Evolutionary conservation across 2,888 invertebrate species (phyloP), one percentile per base, ranked within the genome.

Genomic region (Polymixis flavicincta): DNA sequence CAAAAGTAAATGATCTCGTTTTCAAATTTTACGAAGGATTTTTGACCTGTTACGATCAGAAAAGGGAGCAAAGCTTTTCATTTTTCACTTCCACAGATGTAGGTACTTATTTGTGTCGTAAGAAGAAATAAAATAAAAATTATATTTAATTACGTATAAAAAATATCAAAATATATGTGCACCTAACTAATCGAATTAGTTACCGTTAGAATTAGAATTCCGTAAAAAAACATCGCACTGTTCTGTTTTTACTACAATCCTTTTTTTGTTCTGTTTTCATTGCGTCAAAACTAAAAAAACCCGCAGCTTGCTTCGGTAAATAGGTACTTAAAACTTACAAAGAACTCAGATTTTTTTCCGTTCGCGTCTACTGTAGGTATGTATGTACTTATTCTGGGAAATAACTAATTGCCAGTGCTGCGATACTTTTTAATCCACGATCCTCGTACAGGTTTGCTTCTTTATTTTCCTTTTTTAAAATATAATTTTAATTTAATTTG

Each of bases 131-230:
- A 59, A n/a, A 45, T 45, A 17, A 7, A 48, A 59, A n/a, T 8
- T 8, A 17, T 17, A 14, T 17, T 74, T 22, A 5, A 1, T 8
- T 22, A 8, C 9, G 13, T 28, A 2, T 28, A 28, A 48, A n/a
- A n/a, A 28, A n/a, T 4, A 32, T 14, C 50, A 60, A 45, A 37
- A 37, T 68, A 60, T 42, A 57, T n/a, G 17, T n/a, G 19, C 9
- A 7, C 32, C 52, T 50, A 32, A 3, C 45, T 64, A 61, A 25
- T 78, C 13, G 22, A 71, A 79, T 55, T 63, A 55, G 28, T 63
- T 71, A 25, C 54, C 17, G 9, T 63, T 55, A 14, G 4, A 45
- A 17, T 28, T 8, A 37, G 11, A 69, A 78, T n/a, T 73, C 8
- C 8, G n/a, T 19, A 77, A 63, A 78, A 50, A 50, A 59, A 1